Evolutionary conservation across 2,113 vertebrate genomes (phyloP).

Genomic region (Recurvirostra avosetta): DNA sequence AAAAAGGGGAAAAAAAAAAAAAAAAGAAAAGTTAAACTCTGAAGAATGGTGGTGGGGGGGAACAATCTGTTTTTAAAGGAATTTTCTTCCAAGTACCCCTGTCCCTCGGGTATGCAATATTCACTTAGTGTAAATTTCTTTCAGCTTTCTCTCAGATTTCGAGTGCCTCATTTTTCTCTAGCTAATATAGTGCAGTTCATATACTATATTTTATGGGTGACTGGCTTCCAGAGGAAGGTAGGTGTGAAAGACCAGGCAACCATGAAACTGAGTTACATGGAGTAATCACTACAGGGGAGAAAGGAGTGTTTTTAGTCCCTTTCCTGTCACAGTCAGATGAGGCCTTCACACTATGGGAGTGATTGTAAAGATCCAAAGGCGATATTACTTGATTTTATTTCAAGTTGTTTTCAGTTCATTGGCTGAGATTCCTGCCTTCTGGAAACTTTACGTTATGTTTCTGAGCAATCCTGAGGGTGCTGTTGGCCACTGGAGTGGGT

Average conservation of each 20-base stretch:
- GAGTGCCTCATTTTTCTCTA: conserved; percentile 46
- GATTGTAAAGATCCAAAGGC: neutral
- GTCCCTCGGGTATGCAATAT: conserved; percentile 2
- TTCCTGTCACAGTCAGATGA: neutral
- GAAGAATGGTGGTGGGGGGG: neutral
- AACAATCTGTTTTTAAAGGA: conserved; percentile 20
- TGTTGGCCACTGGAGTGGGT: neutral
- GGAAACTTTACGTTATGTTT: neutral
- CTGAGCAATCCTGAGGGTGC: neutral
- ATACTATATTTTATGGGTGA: conserved; percentile 23
- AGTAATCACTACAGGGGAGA: neutral
- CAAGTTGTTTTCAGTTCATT: neutral
- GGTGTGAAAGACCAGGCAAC: conserved; percentile 38
- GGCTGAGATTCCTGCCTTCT: neutral
- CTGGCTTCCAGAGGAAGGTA: conserved; percentile 41
- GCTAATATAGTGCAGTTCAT: conserved; percentile 44
- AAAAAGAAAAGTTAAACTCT: neutral
- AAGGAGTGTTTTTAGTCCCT: neutral
- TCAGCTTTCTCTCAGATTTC: conserved; percentile 26
- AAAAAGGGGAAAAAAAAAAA: too few species aligned
- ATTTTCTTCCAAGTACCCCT: conserved; percentile 21
- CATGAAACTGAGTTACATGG: conserved; percentile 29
- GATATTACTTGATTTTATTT: neutral
- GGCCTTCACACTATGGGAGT: neutral
- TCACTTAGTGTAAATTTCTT: conserved; percentile 49